phyloP scores from a whole-genome alignment of 2,888 invertebrate species.

The Hesperia comma region DNA sequence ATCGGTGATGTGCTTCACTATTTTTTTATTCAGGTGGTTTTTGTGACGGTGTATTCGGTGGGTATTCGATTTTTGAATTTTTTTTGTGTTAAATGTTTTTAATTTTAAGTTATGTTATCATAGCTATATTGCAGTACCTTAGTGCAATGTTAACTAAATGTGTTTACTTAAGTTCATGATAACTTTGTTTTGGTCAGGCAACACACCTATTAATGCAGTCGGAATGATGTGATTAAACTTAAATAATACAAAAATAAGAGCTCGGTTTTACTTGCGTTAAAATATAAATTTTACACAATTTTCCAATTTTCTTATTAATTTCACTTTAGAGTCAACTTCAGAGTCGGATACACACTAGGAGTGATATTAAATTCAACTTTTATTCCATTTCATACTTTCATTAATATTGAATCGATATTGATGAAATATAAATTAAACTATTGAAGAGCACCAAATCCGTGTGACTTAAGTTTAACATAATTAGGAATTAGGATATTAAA shows the following conservation, averaged over 20 bases:
- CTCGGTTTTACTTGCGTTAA: background rate
- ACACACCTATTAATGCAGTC: background rate
- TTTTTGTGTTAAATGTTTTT: constrained; percentile 3
- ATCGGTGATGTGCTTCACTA: constrained; percentile 33
- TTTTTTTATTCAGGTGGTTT: constrained; percentile 10
- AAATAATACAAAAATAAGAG: background rate
- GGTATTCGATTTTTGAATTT: constrained; percentile 29
- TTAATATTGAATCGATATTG: too few species aligned
- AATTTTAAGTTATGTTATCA: constrained; percentile 22
- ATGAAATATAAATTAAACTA: too few species aligned
- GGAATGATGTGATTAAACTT: background rate
- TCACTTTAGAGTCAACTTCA: too few species aligned
- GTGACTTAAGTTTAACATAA: too few species aligned
- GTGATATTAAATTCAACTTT: too few species aligned
- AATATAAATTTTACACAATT: background rate
- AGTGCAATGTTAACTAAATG: constrained; percentile 27
- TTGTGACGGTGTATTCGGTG: constrained; percentile 34
- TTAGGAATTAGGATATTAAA: too few species aligned
- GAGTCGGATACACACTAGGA: too few species aligned
- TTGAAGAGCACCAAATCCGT: too few species aligned
- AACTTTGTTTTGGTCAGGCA: background rate
- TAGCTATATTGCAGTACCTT: constrained; percentile 19
- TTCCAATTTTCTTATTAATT: too few species aligned
- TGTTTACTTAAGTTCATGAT: constrained; percentile 29
- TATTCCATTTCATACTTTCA: too few species aligned